Conservation (phyloP, 2,797 vertebrate genomes). For the Esox lucius region DNA sequence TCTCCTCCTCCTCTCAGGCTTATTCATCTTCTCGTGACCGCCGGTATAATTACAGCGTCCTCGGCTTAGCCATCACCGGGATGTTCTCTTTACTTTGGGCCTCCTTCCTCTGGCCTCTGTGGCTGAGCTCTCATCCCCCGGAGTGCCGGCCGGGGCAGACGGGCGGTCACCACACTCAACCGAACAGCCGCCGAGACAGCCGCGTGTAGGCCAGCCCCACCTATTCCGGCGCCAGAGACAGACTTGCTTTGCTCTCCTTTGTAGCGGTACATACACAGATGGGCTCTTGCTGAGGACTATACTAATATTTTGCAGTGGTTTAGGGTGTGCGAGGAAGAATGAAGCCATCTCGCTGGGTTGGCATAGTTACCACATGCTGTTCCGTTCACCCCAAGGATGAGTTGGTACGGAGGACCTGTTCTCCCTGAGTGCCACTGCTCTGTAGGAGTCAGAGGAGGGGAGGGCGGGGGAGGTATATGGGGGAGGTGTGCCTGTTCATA, state of each 20-base stretch:
- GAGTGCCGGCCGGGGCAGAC: constrained; percentile 45
- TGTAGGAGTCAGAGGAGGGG: too few relatives aligned
- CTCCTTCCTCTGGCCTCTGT: constrained; percentile 56
- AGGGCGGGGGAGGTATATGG: too few relatives aligned
- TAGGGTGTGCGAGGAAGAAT: constrained; percentile 45
- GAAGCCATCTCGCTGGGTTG: constrained; percentile 16
- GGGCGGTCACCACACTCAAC: constrained; percentile 35
- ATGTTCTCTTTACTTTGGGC: constrained; percentile 64
- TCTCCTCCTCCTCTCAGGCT: constrained; percentile 41
- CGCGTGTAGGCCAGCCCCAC: too few relatives aligned
- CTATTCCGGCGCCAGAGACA: too few relatives aligned
- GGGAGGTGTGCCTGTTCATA: constrained; percentile 71
- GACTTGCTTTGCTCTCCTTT: constrained; percentile 1
- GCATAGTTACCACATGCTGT: constrained; percentile 16
- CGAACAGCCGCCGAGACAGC: constrained; percentile 13
- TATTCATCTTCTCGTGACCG: constrained; percentile 52
- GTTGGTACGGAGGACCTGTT: constrained; percentile 23
- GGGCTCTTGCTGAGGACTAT: constrained; percentile 34
- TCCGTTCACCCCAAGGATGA: constrained; percentile 44
- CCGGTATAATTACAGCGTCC: constrained; percentile 55
- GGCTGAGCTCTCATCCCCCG: constrained; percentile 39
- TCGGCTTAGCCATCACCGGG: constrained; percentile 44
- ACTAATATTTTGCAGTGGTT: constrained; percentile 43
- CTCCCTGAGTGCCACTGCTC: constrained; percentile 25
- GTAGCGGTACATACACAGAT: constrained; percentile 20